A percentile compares a stretch with the other conserved stretches of the same genome.
These are phyloP conservation scores for Australoheros facetus DNA, from an alignment of 2,797 vertebrate species.

Conservation along the genomic window DNA sequence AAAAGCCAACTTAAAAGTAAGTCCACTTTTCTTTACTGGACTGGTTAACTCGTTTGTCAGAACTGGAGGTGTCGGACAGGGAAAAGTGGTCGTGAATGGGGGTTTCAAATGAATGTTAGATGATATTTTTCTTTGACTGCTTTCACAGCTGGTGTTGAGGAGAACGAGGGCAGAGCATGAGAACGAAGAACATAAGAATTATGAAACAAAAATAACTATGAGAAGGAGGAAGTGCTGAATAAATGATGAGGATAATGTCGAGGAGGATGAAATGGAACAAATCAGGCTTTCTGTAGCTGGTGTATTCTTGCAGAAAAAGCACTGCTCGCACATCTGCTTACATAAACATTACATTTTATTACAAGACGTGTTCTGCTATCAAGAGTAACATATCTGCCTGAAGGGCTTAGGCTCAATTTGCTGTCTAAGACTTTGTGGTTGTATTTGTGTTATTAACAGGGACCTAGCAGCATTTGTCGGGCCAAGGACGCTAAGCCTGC, in stretches of 20 bases:
- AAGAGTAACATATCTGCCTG: constrained; percentile 3
- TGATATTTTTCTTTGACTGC: not conserved
- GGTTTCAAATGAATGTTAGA: not conserved
- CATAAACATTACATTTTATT: constrained; percentile 32
- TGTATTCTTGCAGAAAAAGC: constrained; percentile 12
- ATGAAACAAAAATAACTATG: constrained; percentile 25
- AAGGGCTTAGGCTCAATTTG: constrained; percentile 16
- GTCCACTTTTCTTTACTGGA: not conserved
- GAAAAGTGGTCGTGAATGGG: not conserved
- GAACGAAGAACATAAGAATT: not conserved
- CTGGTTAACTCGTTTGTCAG: constrained; percentile 7
- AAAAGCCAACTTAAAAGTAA: not conserved
- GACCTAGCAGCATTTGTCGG: constrained; percentile 3
- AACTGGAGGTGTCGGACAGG: constrained; percentile 4
- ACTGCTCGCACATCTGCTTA: constrained; percentile 8
- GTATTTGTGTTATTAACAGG: constrained; percentile 30
- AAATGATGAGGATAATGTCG: constrained; percentile 33
- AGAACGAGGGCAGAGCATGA: not conserved
- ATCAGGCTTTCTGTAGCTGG: constrained; percentile 5
- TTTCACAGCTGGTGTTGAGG: not conserved
- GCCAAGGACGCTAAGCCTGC: constrained; percentile 7
- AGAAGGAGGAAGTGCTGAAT: constrained; percentile 30
- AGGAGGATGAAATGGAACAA: constrained; percentile 41
- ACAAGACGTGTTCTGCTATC: constrained; percentile 23
- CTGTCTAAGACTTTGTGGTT: not conserved